A percentile compares a stretch with the other conserved stretches of the same genome.
These are phyloP conservation scores for Trichoplusia ni DNA, from an alignment of 1,140 invertebrate genomes.

Conservation along the genomic window DNA sequence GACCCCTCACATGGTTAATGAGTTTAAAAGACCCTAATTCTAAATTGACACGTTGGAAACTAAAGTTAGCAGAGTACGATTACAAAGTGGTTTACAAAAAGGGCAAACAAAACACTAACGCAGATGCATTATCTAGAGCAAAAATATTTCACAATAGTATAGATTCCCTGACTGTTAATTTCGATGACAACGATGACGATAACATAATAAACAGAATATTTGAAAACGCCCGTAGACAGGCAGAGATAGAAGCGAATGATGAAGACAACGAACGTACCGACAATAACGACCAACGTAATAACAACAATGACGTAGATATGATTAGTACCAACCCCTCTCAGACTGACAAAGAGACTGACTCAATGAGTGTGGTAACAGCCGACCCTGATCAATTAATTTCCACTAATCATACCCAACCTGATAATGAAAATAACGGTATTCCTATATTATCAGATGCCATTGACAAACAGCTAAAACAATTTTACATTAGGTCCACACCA, in stretches of 20 bases:
- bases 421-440: constrained; percentile 15
- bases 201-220: too few species aligned
- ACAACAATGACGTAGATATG: constrained; percentile 11
- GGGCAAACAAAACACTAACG: too few species aligned
- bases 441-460: constrained; percentile 26
- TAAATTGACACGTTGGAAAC: too few species aligned
- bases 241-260: too few species aligned
- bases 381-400: constrained; percentile 2
- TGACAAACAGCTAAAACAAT: constrained; percentile 39
- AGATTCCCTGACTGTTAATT: too few species aligned
- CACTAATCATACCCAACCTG: not conserved
- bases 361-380: not conserved
- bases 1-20: too few species aligned
- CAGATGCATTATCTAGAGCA: too few species aligned
- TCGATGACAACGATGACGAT: not conserved
- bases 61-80: too few species aligned
- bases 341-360: not conserved
- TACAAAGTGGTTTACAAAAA: too few species aligned
- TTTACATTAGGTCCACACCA: constrained; percentile 29
- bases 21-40: too few species aligned
- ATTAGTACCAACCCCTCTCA: not conserved
- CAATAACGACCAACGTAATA: not conserved
- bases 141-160: too few species aligned
- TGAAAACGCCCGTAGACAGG: too few species aligned
- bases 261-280: constrained; percentile 27